A percentile compares a stretch with the other conserved stretches of the same genome.
These are phyloP conservation scores for Antidorcas marsupialis DNA, from an alignment of 2,113 vertebrate genomes.

Conservation along the genomic window DNA sequence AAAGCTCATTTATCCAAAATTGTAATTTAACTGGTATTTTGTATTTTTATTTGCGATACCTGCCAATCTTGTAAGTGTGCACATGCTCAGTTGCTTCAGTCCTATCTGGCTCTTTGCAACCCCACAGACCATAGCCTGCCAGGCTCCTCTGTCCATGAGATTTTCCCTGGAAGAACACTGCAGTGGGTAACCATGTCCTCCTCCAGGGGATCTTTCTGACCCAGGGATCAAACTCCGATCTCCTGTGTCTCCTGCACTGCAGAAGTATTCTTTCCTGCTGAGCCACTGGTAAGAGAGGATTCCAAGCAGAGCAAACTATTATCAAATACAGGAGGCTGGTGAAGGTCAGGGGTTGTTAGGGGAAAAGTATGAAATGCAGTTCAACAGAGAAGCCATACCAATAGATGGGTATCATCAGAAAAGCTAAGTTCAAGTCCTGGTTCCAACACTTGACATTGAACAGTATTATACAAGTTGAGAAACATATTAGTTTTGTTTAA, in stretches of 20 bases:
- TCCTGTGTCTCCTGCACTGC: not conserved
- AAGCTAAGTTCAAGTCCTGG: not conserved
- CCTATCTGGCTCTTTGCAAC: not conserved
- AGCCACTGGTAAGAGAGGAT: not conserved
- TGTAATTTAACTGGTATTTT: not conserved
- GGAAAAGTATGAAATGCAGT: not conserved
- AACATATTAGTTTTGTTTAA: not conserved
- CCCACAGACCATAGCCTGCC: not conserved
- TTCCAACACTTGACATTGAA: not conserved
- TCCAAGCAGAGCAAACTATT: not conserved
- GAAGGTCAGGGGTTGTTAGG: not conserved
- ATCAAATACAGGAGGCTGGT: not conserved
- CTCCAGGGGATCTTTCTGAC: not conserved
- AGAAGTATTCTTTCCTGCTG: not conserved
- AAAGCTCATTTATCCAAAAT: not conserved
- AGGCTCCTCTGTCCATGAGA: not conserved
- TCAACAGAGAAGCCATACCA: not conserved
- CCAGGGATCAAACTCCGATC: not conserved
- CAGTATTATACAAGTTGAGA: not conserved
- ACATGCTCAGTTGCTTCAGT: fast-evolving
- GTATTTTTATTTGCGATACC: not conserved
- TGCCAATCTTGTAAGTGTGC: not conserved
- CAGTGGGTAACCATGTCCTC: not conserved
- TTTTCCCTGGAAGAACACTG: not conserved
- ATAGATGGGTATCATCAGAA: not conserved